Conservation (phyloP, 1,140 invertebrate species). For the Drosophila serrata region DNA sequence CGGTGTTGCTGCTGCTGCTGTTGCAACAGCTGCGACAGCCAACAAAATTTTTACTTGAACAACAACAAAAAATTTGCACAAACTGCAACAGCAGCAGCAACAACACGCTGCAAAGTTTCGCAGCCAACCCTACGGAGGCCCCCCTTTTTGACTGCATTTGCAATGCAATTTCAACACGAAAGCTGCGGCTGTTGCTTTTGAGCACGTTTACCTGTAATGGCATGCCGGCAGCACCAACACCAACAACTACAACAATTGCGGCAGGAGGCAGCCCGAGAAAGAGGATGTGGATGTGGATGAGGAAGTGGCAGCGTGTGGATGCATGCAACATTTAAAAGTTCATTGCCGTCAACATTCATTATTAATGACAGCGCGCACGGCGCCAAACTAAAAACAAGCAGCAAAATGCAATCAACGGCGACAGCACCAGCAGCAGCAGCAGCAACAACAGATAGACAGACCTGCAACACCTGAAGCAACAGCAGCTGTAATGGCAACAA, state of each 20-base stretch:
- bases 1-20: slow-evolving; percentile 20
- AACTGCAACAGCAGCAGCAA: slow-evolving; percentile 31
- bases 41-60: slow-evolving; percentile 58
- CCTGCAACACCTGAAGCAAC: slow-evolving; percentile 28
- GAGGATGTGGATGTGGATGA: slow-evolving; percentile 7
- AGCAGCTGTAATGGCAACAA: slow-evolving; percentile 31
- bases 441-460: slow-evolving; percentile 42
- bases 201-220: slow-evolving; percentile 80
- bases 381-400: slow-evolving; percentile 79
- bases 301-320: slow-evolving; percentile 62
- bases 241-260: slow-evolving; percentile 33
- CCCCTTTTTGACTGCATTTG: slow-evolving; percentile 65
- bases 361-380: slow-evolving; percentile 82
- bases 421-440: slow-evolving; percentile 49
- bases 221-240: slow-evolving; percentile 47
- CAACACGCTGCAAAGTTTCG: slow-evolving; percentile 19
- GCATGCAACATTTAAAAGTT: slow-evolving; percentile 85
- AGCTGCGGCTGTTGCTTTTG: slow-evolving; percentile 75
- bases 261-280: background rate
- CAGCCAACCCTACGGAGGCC: slow-evolving; percentile 4
- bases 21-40: slow-evolving; percentile 69
- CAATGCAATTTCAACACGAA: slow-evolving; percentile 82
- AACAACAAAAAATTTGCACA: slow-evolving; percentile 60
- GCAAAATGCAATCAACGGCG: slow-evolving; percentile 79
- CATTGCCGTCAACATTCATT: slow-evolving; percentile 85